phyloP scores from a whole-genome alignment of 35 echinoderm and acorn worm genomes.

The Stichopus chloronotus region DNA sequence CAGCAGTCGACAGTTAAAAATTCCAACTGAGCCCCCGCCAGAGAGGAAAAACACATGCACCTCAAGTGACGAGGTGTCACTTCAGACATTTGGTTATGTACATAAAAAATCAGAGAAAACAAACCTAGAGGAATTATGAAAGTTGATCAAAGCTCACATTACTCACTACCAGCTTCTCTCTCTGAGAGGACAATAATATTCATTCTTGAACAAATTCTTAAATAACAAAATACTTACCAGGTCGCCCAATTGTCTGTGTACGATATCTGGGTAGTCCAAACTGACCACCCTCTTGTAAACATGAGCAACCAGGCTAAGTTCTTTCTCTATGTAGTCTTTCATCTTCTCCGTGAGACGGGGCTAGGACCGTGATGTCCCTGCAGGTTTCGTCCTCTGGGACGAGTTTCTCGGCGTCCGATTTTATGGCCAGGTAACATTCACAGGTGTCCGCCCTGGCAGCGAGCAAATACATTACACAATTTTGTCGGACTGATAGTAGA shows the following conservation, averaged over 20 bases:
- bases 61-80: too few relatives aligned
- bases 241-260: constrained; percentile 47
- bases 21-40: too few relatives aligned
- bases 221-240: constrained; percentile 12
- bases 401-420: constrained; percentile 11
- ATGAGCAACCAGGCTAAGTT: constrained; percentile 4
- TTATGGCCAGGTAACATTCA: not conserved
- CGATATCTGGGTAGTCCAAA: constrained; percentile 43
- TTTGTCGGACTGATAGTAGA: too few relatives aligned
- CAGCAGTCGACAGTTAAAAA: too few relatives aligned
- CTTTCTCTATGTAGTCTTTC: not conserved
- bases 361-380: constrained; percentile 21
- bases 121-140: too few relatives aligned
- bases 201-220: not conserved
- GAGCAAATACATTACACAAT: too few relatives aligned
- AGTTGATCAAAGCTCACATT: too few relatives aligned
- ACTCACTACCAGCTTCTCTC: too few relatives aligned
- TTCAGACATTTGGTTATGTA: not conserved
- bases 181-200: too few relatives aligned
- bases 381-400: not conserved
- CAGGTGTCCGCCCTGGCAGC: constrained; percentile 18
- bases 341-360: constrained; percentile 30
- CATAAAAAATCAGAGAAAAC: too few relatives aligned
- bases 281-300: constrained; percentile 35
- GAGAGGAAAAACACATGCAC: too few relatives aligned